These are phyloP conservation scores for Tupaia tana DNA, from an alignment of 2,113 vertebrate genomes.

Conservation along the genomic window DNA sequence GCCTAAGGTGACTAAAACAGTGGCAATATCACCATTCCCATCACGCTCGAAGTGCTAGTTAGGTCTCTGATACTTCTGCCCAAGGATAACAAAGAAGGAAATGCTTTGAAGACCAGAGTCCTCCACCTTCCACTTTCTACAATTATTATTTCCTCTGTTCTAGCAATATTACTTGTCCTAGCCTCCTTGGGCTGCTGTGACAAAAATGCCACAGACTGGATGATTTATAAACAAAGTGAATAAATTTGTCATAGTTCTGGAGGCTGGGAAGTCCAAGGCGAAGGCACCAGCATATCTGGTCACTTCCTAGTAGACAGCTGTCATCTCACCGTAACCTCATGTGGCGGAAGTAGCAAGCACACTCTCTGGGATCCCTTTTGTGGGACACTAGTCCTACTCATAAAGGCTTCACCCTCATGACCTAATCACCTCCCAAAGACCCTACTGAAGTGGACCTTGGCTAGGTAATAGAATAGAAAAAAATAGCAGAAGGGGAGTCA, in stretches of 20 bases:
- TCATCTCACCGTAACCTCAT: background rate
- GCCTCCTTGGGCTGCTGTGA: background rate
- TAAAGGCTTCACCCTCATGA: background rate
- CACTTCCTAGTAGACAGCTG: background rate
- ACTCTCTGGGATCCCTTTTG: background rate
- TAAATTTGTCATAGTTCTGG: too few relatives aligned
- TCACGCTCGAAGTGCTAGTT: background rate
- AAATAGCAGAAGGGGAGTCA: too few relatives aligned
- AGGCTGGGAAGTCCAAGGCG: background rate
- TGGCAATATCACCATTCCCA: background rate
- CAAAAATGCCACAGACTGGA: background rate
- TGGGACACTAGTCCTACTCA: background rate
- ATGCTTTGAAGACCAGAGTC: background rate
- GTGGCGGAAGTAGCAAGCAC: background rate
- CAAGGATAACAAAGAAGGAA: background rate
- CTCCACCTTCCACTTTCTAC: accelerated
- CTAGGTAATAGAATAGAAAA: too few relatives aligned
- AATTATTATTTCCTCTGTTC: background rate
- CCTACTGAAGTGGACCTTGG: background rate
- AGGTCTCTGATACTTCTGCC: background rate
- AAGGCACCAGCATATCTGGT: too few relatives aligned
- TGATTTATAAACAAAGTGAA: background rate
- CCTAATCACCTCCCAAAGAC: background rate
- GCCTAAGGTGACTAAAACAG: background rate
- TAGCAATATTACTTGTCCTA: background rate